These are phyloP conservation scores for Dipus sagitta DNA, from an alignment of 2,797 vertebrate species.

Conservation along the genomic window DNA sequence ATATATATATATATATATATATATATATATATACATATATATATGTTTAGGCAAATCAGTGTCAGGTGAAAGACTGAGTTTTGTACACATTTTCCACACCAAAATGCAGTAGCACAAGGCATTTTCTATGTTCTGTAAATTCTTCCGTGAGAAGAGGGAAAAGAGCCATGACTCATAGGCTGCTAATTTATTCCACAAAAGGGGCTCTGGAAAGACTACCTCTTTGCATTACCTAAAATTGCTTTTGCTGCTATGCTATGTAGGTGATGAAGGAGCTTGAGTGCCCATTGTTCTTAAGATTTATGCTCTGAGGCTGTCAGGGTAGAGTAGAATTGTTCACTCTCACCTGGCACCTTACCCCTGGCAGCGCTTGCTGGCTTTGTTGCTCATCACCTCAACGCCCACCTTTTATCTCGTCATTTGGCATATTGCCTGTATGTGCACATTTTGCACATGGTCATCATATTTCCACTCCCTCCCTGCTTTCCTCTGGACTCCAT, in stretches of 20 bases:
- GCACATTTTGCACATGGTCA: neutral
- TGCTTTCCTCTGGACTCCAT: constrained; percentile 25
- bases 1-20: too few species aligned
- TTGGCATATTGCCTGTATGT: neutral
- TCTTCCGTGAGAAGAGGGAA: constrained; percentile 39
- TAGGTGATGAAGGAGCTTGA: neutral
- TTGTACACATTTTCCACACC: neutral
- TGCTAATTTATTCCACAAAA: constrained; percentile 13
- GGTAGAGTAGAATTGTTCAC: neutral
- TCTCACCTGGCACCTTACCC: neutral
- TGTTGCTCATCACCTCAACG: too few species aligned
- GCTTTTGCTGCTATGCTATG: neutral
- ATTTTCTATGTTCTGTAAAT: neutral
- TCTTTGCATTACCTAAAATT: constrained; percentile 35
- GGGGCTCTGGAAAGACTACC: neutral
- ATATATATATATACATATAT: neutral
- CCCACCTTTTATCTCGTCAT: neutral
- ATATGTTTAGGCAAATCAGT: neutral
- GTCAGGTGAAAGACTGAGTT: neutral
- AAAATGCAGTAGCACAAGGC: neutral
- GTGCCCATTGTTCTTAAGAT: constrained; percentile 28
- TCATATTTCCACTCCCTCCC: neutral
- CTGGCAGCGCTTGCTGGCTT: neutral
- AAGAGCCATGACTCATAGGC: neutral
- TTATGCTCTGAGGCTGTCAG: neutral